Evolutionary conservation across 2,113 vertebrate genomes (phyloP).

Genomic region (Narcine bancroftii): DNA sequence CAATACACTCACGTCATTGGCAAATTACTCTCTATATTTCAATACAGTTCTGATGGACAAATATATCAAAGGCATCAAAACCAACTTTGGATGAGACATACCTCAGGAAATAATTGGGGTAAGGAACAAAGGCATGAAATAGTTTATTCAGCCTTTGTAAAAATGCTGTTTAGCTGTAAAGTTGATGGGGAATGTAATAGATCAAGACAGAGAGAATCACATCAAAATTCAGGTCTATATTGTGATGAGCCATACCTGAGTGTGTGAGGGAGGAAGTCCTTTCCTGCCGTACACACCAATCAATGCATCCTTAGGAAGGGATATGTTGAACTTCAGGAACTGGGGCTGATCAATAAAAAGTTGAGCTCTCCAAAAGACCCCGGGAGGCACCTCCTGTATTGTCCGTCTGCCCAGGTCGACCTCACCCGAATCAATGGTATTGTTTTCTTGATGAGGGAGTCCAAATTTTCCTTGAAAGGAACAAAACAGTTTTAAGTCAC

Average conservation of each 20-base stretch:
- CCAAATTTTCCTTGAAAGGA: constrained; percentile 64
- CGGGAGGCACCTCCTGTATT: constrained; percentile 78
- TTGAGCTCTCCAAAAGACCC: constrained; percentile 92
- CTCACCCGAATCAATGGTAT: constrained; percentile 85
- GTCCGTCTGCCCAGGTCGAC: constrained; percentile 82
- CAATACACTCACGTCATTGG: too few species aligned
- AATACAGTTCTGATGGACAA: not conserved
- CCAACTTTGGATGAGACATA: not conserved
- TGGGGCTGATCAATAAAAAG: constrained; percentile 81
- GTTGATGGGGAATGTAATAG: not conserved
- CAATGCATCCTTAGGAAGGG: constrained; percentile 93
- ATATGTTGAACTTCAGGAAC: constrained; percentile 98
- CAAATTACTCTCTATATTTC: not conserved
- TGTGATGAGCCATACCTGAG: constrained; percentile 65
- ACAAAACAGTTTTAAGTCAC: constrained; percentile 34
- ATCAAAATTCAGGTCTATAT: not conserved
- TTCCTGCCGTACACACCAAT: constrained; percentile 94
- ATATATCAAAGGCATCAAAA: not conserved
- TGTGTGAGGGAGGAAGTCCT: constrained; percentile 89
- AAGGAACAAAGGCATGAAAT: not conserved
- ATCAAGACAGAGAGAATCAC: not conserved
- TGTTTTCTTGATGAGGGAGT: constrained; percentile 80
- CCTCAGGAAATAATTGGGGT: not conserved
- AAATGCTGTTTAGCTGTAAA: not conserved
- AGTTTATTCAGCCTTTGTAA: not conserved